Percentiles rank a stretch among this genome's conserved stretches.
Evolutionary conservation across 2,113 vertebrate species (phyloP).

Genomic region (Pithys albifrons): DNA sequence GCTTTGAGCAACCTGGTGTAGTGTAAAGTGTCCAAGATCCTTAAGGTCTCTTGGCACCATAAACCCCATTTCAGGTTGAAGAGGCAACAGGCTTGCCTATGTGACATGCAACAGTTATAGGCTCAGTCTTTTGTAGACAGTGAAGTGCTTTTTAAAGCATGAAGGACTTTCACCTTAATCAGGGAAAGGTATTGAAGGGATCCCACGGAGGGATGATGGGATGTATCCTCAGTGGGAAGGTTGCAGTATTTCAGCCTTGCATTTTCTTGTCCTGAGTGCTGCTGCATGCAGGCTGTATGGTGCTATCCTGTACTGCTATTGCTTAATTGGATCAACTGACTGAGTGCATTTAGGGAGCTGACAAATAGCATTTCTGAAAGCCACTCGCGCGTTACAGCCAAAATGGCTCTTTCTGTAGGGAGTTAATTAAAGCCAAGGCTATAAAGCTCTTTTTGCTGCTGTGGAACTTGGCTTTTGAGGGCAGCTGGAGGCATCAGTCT

Average conservation of each 20-base stretch:
- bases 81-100: not conserved
- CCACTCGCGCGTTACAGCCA: not conserved
- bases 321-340: slow-evolving; percentile 18
- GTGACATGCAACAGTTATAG: not conserved
- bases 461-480: not conserved
- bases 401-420: slow-evolving; percentile 1
- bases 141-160: not conserved
- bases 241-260: not conserved
- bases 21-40: not conserved
- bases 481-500: not conserved
- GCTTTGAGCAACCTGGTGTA: not conserved
- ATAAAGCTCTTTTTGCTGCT: not conserved
- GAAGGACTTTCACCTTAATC: not conserved
- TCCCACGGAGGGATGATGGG: not conserved
- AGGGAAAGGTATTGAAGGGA: not conserved
- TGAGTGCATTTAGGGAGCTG: slow-evolving; percentile 45
- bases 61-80: not conserved
- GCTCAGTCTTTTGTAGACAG: not conserved
- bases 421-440: slow-evolving; percentile 47
- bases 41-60: not conserved
- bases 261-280: not conserved
- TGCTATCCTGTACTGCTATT: not conserved
- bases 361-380: slow-evolving; percentile 42
- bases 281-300: not conserved
- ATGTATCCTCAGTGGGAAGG: not conserved